Percentiles rank a stretch among this genome's conserved stretches.
Evolutionary conservation across 2,888 invertebrate species (phyloP).

Genomic region (Cosmia trapezina): DNA sequence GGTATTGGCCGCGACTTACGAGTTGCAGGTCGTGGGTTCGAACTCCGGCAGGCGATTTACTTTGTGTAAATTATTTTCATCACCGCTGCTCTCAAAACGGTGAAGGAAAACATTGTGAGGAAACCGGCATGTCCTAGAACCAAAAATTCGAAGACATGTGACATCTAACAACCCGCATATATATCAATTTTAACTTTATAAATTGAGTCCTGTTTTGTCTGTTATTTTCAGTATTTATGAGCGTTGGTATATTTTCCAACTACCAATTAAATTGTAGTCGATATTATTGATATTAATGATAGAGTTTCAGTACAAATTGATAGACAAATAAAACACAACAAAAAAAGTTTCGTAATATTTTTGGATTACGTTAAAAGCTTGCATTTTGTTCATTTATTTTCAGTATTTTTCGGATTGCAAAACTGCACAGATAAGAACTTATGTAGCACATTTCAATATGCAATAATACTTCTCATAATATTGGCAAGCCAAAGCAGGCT

Average conservation of each 20-base stretch:
- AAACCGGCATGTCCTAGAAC: no score
- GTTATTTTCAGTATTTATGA: conserved; percentile 15
- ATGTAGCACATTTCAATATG: background rate
- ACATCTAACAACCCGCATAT: no score
- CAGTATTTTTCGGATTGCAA: conserved; percentile 2
- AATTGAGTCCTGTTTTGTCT: background rate
- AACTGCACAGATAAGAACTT: background rate
- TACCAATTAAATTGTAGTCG: background rate
- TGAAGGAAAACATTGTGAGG: no score
- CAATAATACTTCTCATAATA: background rate
- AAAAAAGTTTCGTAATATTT: no score
- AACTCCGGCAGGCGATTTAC: no score
- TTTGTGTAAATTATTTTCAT: no score
- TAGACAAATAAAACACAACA: background rate
- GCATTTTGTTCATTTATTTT: background rate
- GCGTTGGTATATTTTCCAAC: background rate
- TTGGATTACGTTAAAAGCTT: no score
- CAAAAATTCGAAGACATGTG: no score
- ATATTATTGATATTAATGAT: conserved; percentile 17
- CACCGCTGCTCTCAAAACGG: no score
- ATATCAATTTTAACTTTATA: background rate
- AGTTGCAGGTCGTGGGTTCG: no score
- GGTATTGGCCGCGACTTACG: no score
- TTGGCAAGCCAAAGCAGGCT: background rate
- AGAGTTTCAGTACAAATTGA: conserved; percentile 2